Percentiles rank a stretch among this genome's conserved stretches.
Conservation (phyloP, 2,113 vertebrate genomes). For the Rhea americana region DNA sequence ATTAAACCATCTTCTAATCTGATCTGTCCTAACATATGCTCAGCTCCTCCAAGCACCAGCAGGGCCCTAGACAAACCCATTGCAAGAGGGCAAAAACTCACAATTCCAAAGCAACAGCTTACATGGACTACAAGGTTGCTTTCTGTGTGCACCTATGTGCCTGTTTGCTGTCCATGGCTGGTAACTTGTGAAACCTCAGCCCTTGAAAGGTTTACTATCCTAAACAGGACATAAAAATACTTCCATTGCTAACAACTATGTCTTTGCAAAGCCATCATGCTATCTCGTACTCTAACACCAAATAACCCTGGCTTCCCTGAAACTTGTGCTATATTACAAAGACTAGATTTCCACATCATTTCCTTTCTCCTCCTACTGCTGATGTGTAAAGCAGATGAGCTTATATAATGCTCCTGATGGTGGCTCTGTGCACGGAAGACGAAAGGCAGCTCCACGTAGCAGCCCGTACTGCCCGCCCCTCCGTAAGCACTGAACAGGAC, state of each 20-base stretch:
- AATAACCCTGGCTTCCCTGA: neutral
- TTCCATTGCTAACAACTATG: neutral
- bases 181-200: neutral
- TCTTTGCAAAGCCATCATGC: neutral
- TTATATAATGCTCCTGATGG: constrained; percentile 14
- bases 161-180: neutral
- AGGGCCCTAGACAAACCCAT: neutral
- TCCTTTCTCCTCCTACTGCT: constrained; percentile 24
- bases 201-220: neutral
- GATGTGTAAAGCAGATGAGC: constrained; percentile 21
- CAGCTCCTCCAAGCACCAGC: neutral
- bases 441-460: neutral
- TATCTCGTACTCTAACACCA: neutral
- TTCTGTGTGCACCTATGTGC: neutral
- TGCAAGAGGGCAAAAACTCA: neutral
- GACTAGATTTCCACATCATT: constrained; percentile 18
- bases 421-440: neutral
- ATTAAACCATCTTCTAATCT: neutral
- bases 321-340: neutral
- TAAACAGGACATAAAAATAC: neutral
- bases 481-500: accelerated
- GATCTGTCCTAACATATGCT: neutral
- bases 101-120: neutral
- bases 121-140: neutral
- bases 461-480: neutral